These are phyloP conservation scores for Atrichornis clamosus DNA, from an alignment of 2,113 vertebrate genomes.

Conservation along the genomic window DNA sequence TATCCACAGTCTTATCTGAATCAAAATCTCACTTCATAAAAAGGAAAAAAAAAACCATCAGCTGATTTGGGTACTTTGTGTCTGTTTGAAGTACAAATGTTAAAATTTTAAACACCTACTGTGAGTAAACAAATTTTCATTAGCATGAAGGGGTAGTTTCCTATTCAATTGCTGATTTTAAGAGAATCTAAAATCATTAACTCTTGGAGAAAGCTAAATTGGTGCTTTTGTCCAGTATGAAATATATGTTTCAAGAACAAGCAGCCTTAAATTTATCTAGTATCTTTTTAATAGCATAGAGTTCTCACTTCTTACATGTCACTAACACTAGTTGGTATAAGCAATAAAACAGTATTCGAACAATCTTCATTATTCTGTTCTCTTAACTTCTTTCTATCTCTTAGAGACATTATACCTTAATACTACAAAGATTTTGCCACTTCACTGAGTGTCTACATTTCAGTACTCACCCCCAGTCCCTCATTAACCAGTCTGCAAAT, in stretches of 20 bases:
- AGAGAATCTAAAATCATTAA: background rate
- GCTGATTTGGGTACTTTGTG: background rate
- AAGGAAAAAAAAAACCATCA: background rate
- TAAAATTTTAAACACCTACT: background rate
- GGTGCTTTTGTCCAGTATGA: background rate
- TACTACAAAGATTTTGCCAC: background rate
- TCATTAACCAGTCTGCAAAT: background rate
- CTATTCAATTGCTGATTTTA: background rate
- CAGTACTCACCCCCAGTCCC: too few species aligned
- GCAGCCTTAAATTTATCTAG: background rate
- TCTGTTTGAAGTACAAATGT: background rate
- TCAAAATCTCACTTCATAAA: background rate
- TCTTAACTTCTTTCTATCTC: background rate
- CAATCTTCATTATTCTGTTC: background rate
- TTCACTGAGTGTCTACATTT: background rate
- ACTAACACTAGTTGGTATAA: background rate
- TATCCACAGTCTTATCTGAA: background rate
- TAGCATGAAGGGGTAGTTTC: background rate
- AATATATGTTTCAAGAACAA: background rate
- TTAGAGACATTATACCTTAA: background rate
- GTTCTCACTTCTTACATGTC: background rate
- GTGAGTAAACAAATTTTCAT: background rate
- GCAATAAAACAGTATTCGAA: background rate
- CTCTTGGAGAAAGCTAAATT: background rate
- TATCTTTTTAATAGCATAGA: background rate